Evolutionary conservation across 2,797 vertebrate species (phyloP).

Genomic region (Phylloscopus collybita): DNA sequence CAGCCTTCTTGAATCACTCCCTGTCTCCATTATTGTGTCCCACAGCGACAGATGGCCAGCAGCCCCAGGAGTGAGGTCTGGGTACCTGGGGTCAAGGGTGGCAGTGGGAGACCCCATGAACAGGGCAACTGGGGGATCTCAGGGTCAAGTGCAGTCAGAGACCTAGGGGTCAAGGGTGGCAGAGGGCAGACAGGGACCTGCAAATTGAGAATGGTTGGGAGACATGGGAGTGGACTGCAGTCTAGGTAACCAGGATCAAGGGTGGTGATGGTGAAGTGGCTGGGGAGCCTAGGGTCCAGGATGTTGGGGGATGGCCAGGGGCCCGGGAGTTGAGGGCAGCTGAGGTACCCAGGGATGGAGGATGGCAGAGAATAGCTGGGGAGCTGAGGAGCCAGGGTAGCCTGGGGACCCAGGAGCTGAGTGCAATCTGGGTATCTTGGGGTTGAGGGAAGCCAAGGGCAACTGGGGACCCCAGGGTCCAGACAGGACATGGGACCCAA

Average conservation of each 20-base stretch:
- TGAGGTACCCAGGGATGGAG: not conserved
- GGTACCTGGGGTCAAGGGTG: not conserved
- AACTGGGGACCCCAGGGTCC: not conserved
- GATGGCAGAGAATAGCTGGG: not conserved
- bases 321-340: not conserved
- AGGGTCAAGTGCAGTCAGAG: not conserved
- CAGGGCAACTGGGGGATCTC: not conserved
- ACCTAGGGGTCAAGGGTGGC: not conserved
- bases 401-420: not conserved
- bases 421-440: not conserved
- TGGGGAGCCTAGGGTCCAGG: not conserved
- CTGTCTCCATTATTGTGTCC: too few relatives aligned
- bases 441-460: not conserved
- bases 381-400: not conserved
- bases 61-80: too few relatives aligned
- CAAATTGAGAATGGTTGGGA: not conserved
- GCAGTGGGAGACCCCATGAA: not conserved
- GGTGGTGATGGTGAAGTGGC: not conserved
- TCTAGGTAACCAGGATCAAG: not conserved
- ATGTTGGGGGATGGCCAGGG: not conserved
- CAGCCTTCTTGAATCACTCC: too few relatives aligned
- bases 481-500: not conserved
- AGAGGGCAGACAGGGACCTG: not conserved
- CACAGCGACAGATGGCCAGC: too few relatives aligned
- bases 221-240: not conserved